Evolutionary conservation across 2,888 invertebrate genomes (phyloP).

Genomic region (Erebia aethiops): DNA sequence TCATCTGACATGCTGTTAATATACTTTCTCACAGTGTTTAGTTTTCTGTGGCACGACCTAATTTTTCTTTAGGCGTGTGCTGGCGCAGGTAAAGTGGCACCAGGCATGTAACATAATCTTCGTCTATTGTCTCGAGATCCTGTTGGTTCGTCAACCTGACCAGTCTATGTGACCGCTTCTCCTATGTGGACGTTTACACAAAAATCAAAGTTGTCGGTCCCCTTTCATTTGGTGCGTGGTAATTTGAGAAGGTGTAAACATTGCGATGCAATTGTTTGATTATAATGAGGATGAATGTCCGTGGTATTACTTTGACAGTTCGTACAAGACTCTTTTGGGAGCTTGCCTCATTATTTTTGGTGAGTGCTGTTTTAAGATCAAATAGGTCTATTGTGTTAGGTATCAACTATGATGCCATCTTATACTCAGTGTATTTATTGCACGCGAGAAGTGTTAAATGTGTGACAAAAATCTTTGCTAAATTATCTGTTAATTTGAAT

Average conservation of each 20-base stretch:
- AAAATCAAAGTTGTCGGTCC: slow-evolving; percentile 42
- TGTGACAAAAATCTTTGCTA: neutral
- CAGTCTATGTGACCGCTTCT: slow-evolving; percentile 71
- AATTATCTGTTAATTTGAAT: slow-evolving; percentile 33
- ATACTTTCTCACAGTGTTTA: slow-evolving; percentile 1
- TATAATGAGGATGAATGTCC: slow-evolving; percentile 77
- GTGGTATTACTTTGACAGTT: slow-evolving; percentile 81
- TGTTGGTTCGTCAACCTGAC: slow-evolving; percentile 72
- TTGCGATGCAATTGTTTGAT: slow-evolving; percentile 66
- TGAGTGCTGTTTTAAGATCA: slow-evolving; percentile 51
- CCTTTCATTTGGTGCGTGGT: slow-evolving; percentile 57
- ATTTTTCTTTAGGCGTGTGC: slow-evolving; percentile 64
- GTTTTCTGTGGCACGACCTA: slow-evolving; percentile 17
- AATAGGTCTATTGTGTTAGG: too few relatives aligned
- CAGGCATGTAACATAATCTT: slow-evolving; percentile 63
- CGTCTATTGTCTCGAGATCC: slow-evolving; percentile 59
- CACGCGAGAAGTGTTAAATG: neutral
- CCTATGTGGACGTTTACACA: slow-evolving; percentile 69
- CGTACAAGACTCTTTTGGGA: slow-evolving; percentile 79
- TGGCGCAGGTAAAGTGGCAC: slow-evolving; percentile 63
- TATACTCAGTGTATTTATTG: too few relatives aligned
- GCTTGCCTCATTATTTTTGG: slow-evolving; percentile 80
- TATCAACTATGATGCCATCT: too few relatives aligned
- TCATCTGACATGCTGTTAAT: neutral
- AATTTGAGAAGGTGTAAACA: slow-evolving; percentile 47